Conservation (phyloP, 2,113 vertebrate species). For the Phylloscopus trochiloides region DNA sequence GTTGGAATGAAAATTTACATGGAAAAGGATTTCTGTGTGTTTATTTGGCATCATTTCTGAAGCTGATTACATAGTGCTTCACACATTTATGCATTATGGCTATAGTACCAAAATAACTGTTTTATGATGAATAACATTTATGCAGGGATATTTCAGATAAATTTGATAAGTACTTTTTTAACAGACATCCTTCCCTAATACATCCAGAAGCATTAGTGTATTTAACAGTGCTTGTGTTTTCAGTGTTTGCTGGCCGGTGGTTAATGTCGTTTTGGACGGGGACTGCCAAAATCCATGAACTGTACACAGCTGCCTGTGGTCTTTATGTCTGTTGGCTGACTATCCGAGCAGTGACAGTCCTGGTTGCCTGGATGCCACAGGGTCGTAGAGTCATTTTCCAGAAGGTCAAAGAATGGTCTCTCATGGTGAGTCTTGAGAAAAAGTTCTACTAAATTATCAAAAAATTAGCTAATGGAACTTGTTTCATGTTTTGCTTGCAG, state of each 20-base stretch:
- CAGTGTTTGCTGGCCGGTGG: conserved; percentile 96
- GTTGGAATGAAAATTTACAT: background rate
- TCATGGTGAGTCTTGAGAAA: conserved; percentile 83
- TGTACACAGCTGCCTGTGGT: conserved; percentile 97
- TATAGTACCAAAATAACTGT: background rate
- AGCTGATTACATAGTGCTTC: background rate
- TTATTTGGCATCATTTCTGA: background rate
- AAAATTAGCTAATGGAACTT: background rate
- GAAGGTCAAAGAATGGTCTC: conserved; percentile 97
- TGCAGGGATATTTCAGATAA: background rate
- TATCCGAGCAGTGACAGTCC: conserved; percentile 89
- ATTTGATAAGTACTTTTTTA: background rate
- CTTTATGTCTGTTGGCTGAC: conserved; percentile 98
- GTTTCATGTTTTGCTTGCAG: background rate
- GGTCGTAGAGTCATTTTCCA: conserved; percentile 92
- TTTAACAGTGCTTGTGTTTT: conserved; percentile 61
- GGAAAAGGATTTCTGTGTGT: accelerated
- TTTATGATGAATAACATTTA: background rate
- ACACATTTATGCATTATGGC: background rate
- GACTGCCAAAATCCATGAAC: conserved; percentile 94
- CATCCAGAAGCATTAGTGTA: background rate
- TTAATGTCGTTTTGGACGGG: conserved; percentile 99
- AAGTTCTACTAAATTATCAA: background rate
- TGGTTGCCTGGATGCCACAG: conserved; percentile 98
- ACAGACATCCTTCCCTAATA: background rate